phyloP scores from a whole-genome alignment of 1,140 invertebrate species.

The Sarcophaga bullata region DNA sequence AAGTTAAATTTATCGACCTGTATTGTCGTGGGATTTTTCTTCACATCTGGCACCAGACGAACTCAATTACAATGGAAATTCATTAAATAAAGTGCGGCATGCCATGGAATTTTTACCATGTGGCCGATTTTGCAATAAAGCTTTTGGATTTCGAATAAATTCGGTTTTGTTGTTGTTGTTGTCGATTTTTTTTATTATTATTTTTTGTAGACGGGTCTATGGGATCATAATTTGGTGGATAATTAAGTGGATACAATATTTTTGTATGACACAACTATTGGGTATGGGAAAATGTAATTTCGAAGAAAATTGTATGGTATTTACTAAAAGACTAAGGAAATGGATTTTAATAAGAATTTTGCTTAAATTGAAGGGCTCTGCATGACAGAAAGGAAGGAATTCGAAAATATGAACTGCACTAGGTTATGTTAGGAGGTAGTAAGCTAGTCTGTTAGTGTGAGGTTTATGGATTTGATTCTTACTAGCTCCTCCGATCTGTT shows the following conservation, averaged over 20 bases:
- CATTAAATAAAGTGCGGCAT: conserved; percentile 10
- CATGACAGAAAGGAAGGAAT: too few species aligned
- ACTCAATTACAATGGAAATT: not conserved
- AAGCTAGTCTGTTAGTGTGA: too few species aligned
- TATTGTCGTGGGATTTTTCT: not conserved
- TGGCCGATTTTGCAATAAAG: conserved; percentile 17
- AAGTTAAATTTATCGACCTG: not conserved
- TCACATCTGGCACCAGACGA: not conserved
- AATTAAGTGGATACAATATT: not conserved
- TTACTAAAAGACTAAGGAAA: too few species aligned
- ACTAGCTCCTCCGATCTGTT: too few species aligned
- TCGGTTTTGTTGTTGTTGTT: not conserved
- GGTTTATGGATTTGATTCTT: too few species aligned
- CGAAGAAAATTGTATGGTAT: not conserved
- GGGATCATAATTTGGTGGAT: conserved; percentile 3
- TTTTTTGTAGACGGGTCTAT: not conserved
- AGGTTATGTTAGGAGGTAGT: too few species aligned
- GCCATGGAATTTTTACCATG: not conserved
- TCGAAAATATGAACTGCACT: too few species aligned
- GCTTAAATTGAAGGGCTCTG: too few species aligned
- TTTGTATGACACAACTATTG: not conserved
- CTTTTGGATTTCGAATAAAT: not conserved
- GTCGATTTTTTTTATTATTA: not conserved
- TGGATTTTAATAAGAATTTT: too few species aligned
- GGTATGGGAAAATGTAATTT: not conserved